Evolutionary conservation across 2,888 invertebrate genomes (phyloP), one percentile per base, ranked within the genome.

Genomic region (Orthosia gracilis): DNA sequence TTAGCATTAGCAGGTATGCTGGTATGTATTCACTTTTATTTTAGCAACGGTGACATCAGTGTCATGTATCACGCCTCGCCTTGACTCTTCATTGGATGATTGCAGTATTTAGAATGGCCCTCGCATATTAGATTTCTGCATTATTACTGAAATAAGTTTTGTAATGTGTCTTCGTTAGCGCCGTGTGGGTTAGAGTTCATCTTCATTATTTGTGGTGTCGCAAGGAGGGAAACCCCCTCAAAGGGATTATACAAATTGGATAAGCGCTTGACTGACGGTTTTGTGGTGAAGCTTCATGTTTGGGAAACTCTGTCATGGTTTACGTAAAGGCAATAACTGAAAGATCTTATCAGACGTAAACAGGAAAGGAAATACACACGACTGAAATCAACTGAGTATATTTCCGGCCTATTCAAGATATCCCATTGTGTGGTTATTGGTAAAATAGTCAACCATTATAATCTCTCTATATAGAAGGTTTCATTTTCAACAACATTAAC

Each of bases 31-130:
- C 86, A 89, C 85, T 91, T 87, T 91, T 91, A 92, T 92, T 91
- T 91, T 88, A 81, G 89, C 78, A 62, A 45, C 62, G 87, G 81
- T 92, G 91, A 92, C 91, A 90, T 93, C 91, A 92, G 83, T 80
- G 65, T 76, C 67, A 69, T 69, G 82, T 70, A 77, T 65, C 63
- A 75, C 82, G 78, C 78, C 86, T 90, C 79, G 78, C 89, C 88
- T 90, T 88, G 88, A 84, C 78, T 80, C 74, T 83, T 59, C 62
- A 87, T 90, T 89, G 85, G 77, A 89, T 85, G 85, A 90, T 88
- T 90, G 91, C 90, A 88, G 86, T 85, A 75, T 78, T 83, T 80
- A 79, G 76, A 78, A 75, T 68, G 73, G 73, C 70, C 66, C 61
- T 57, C 23, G 69, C 72, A 52, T 69, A 69, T 75, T 64, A 80